Percentiles rank a stretch among this genome's conserved stretches.
phyloP scores from a whole-genome alignment of 2,113 vertebrate genomes.

The Notothenia coriiceps region DNA sequence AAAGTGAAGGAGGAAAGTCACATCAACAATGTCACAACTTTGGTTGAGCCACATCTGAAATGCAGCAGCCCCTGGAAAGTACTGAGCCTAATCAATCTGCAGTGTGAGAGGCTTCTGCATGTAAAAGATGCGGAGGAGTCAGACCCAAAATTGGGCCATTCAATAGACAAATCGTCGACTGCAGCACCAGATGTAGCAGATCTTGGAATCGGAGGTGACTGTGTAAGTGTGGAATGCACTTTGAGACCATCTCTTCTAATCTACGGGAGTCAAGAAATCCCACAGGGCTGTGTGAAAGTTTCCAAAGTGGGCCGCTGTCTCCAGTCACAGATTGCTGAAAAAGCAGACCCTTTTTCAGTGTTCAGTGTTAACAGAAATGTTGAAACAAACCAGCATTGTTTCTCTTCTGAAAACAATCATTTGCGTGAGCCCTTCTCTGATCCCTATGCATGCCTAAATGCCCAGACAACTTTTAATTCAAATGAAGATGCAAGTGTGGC shows the following conservation, averaged over 20 bases:
- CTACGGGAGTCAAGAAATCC: constrained; percentile 12
- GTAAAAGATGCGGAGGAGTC: constrained; percentile 28
- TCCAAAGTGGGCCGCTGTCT: not conserved
- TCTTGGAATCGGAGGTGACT: not conserved
- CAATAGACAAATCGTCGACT: not conserved
- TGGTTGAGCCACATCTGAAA: constrained; percentile 22
- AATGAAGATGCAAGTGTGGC: not conserved
- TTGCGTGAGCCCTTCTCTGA: not conserved
- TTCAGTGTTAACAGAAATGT: constrained; percentile 3
- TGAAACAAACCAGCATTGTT: not conserved
- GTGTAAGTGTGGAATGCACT: not conserved
- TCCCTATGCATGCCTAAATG: not conserved
- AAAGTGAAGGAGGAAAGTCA: constrained; percentile 22
- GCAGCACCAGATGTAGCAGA: constrained; percentile 3
- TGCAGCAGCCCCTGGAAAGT: constrained; percentile 76
- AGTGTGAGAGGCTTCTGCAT: constrained; percentile 79
- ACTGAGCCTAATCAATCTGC: constrained; percentile 85
- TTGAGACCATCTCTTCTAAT: not conserved
- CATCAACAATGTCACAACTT: constrained; percentile 16
- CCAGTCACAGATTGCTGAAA: constrained; percentile 11
- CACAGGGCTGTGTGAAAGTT: constrained; percentile 22
- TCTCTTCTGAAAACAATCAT: constrained; percentile 5
- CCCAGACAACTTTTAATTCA: constrained; percentile 21
- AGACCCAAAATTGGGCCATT: not conserved
- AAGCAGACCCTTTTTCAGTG: not conserved